Evolutionary conservation across 2,113 vertebrate species (phyloP), one percentile per base, ranked within the genome.

Genomic region (Ageneiosus marmoratus): DNA sequence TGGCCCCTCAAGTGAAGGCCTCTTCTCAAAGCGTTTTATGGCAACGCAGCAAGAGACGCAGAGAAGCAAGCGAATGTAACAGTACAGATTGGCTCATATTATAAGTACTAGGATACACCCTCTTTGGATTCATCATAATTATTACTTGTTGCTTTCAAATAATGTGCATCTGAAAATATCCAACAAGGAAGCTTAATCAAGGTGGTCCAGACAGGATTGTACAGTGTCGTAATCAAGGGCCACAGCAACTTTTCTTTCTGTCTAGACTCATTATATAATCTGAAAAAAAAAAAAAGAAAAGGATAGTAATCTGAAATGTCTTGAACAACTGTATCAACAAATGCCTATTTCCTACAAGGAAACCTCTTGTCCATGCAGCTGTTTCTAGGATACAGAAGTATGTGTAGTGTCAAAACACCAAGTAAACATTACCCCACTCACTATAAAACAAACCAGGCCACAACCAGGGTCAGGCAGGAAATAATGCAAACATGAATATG

Each of bases 401-500:
- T 95, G 95, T 95, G 88, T 95, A 94, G 95, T 92, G 94, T 95
- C 93, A 94, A 95, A 95, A 95, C 91, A 95, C 93, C 94, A 92
- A 92, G 95, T 95, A 96, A 95, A 96, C 95, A 96, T 94, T 95
- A 93, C 95, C 94, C 95, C 94, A 94, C 94, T 95, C 93, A 62
- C 93, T 84, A 75, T 88, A 96, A 95, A 93, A 94, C 92, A 92
- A 94, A 94, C 95, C 94, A 91, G 95, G 92, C 94, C 92, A 93
- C 94, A 95, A 95, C 94, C 95, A 96, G 96, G 95, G 94, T 95
- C 94, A 94, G 95, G 93, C 94, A 95, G 95, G 95, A 95, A 95
- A 95, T 90, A 95, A 95, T 95, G 72, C 94, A 94, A 94, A 95
- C 95, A 96, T 96, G 96, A 96, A 96, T 95, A 96, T 95, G 94